Evolutionary conservation across 35 echinoderm and acorn worm species (phyloP), one percentile per base, ranked within the genome.

Genomic region (Apostichopus parvimensis): DNA sequence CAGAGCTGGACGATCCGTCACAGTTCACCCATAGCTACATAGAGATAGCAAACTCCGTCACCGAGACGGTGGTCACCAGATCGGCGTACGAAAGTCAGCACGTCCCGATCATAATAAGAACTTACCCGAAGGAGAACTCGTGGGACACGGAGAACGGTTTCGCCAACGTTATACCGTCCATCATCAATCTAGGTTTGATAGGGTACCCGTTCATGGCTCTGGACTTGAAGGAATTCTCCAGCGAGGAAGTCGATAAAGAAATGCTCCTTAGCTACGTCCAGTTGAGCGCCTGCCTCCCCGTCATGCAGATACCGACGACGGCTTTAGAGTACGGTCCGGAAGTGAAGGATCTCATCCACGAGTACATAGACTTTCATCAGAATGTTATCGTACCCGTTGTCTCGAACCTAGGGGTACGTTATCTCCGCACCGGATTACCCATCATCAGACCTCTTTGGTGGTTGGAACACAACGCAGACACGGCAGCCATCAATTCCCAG

Each of bases 161-260:
- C 17, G 94, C 94, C 55, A 94, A 86, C 58, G 81, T 99, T 14
- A 99, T 96, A 34, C 97, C 97, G 5, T 91, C 97, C 56, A 71
- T 91, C 5, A 68, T 99, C 9, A 94, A 92, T 14, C 68, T 96
- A 22, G 92, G 95, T 79, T 57, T 99, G 6, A 93, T 93, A 9
- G 95, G 95, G 14, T 99, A 99, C 78, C 97, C 95, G 15, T 99
- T 91, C 72, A 90, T 96, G 13, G 92, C 94, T 71, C 93, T 91
- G 57, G 95, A 94, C 57, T 57, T 94, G n/a, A 61, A 73, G 57
- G 73, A 23, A 5, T 57, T 58, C 22, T 77, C 11, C 17, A 65
- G 61, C 14, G 15, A 79, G 57, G 65, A 15, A 25, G 84, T 80
- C 8, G 62, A 91, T 22, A 93, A 77, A 89, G 97, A 99, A 58